Evolutionary conservation across 2,113 vertebrate genomes (phyloP), one percentile per base, ranked within the genome.

Genomic region (Natator depressus): DNA sequence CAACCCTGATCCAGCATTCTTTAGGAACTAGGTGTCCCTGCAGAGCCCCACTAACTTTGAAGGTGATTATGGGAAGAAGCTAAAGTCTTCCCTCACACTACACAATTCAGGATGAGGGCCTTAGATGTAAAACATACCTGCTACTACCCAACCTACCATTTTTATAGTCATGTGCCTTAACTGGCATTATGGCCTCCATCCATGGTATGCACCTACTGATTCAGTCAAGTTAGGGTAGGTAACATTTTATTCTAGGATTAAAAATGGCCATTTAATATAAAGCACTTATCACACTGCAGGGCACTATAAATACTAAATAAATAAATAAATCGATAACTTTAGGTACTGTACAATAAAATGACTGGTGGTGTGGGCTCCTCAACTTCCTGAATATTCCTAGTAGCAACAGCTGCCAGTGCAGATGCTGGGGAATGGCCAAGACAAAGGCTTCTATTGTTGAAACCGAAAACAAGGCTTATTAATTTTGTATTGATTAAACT

Each of bases 351-450:
- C 0, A 1, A 1, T 27, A 24, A 12, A 11, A 5, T 8, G 0
- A 0, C 0, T 54, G 1, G 13, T 0, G 8, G 13, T 0, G 8
- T 5, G 1, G 29, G 0, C 8, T 8, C 3, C 42, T 2, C 42
- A 2, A 31, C 72, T 42, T 25, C 29, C 17, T 3, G 0, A 7
- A 1, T 27, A n/a, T 8, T 0, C 38, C 25, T 14, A 0, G 5
- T 0, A 2, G 8, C 20, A 65, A 10, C 72, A 80, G 78, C 22
- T 50, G 29, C 17, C 20, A 24, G 8, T 12, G 8, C 65, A 10
- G 9, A 1, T 3, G 8, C 0, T 0, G 5, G 46, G 29, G 1
- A 8, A 3, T 29, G 3, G 3, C 42, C 6, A 10, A 22, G 51
- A 2, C 42, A 51, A 29, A 35, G 20, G 47, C 8, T 22, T 53